These are phyloP conservation scores for Bradypodion pumilum DNA, from an alignment of 2,797 vertebrate species.

Conservation along the genomic window DNA sequence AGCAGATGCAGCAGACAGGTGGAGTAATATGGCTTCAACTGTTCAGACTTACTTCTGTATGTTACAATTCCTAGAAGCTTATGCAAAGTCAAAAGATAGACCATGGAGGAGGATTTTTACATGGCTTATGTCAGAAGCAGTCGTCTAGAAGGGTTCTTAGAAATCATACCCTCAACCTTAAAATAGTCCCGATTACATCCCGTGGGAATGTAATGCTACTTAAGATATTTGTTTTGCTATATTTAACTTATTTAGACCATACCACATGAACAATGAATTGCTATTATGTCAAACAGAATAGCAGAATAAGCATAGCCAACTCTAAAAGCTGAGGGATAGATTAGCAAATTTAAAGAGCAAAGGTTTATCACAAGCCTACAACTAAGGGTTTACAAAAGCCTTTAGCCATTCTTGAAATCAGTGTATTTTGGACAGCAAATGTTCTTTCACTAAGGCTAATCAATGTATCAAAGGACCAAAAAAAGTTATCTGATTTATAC, in stretches of 20 bases:
- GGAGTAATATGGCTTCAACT: background rate
- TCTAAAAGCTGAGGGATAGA: too few relatives aligned
- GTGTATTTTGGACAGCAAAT: too few relatives aligned
- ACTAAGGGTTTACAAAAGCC: too few relatives aligned
- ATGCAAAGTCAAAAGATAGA: slow-evolving; percentile 45
- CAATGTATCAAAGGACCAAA: too few relatives aligned
- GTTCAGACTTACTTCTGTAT: background rate
- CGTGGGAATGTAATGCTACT: slow-evolving; percentile 23
- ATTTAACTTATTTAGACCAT: slow-evolving; percentile 52
- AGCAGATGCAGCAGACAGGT: background rate
- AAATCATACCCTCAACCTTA: slow-evolving; percentile 53
- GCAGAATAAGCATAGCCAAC: background rate
- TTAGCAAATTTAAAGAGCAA: background rate
- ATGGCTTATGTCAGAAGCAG: background rate
- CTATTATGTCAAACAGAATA: background rate
- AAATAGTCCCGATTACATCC: slow-evolving; percentile 35
- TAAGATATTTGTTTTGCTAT: slow-evolving; percentile 57
- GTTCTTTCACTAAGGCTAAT: too few relatives aligned
- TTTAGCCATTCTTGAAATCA: too few relatives aligned
- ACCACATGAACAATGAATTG: background rate
- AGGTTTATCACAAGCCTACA: too few relatives aligned
- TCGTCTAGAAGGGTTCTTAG: slow-evolving; percentile 55
- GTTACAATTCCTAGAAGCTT: slow-evolving; percentile 44
- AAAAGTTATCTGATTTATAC: too few relatives aligned
- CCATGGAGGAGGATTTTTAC: slow-evolving; percentile 30